Base-by-base conservation (phyloP, 2,888 invertebrate species). In the Mactromeris polynyma region DNA sequence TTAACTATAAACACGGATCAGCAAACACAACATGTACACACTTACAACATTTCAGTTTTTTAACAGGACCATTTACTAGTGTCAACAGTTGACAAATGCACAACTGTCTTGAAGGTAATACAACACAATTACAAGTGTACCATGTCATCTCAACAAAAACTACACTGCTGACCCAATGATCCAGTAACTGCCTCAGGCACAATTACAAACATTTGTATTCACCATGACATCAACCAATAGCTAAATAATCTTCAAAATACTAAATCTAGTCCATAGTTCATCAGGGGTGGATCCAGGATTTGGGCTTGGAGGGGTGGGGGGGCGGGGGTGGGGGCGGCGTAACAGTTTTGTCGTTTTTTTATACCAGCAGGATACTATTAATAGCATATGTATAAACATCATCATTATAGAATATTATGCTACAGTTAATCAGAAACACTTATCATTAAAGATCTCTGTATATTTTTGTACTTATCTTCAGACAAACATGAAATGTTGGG, bases 71-170 rank as follows among this genome's bases (percentile, higher is more conserved):
- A 73, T 33, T 33, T 33, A 33, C 33, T 19, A 73, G 33, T 73
- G 73, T 73, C 73, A 73, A 73, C 73, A 73, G 33, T 73, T 73
- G 73, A 73, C 73, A 73, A 73, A 73, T 33, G 36, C 73, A 33
- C 31, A 73, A 33, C 73, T 73, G 73, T 73, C 73, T 73, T 33
- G 36, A 33, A 36, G 11, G 73, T 73, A 73, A 73, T 73, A 58
- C 21, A 26, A 58, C 58, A 58, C 21, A 58, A 58, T 26, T 26
- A 58, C 58, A 58, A 58, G n/a, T 58, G 26, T 26, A 58, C 58
- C 26, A 21, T 58, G 58, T 58, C 58, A 58, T 26, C 21, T 21
- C n/a, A 58, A 58, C 26, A 58, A 58, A 58, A 58, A 21, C n/a
- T 58, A 58, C 26, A 58, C 58, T 26, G 26, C 7, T 26, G 58